phyloP scores from a whole-genome alignment of 2,797 vertebrate species.

The Pyrocephalus nanus region DNA sequence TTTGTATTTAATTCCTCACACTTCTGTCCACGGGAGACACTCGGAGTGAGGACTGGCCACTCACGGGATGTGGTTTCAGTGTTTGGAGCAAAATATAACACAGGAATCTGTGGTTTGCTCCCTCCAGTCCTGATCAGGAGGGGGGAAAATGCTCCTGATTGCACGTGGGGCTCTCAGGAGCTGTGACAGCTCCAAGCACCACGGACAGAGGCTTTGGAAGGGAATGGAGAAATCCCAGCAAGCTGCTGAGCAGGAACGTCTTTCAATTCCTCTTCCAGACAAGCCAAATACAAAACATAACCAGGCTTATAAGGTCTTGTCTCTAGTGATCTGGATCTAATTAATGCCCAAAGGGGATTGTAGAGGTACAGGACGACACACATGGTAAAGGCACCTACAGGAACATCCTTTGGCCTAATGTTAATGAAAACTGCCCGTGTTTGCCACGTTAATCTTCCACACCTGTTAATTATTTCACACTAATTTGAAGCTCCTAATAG shows the following conservation, averaged over 20 bases:
- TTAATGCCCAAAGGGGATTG: not conserved
- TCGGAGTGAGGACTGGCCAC: not conserved
- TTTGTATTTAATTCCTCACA: not conserved
- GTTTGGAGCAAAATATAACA: not conserved
- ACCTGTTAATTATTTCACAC: constrained; percentile 55
- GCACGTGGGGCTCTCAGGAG: rapidly evolving
- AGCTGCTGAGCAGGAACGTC: not conserved
- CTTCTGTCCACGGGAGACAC: not conserved
- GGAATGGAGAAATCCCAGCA: not conserved
- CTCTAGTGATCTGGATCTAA: not conserved
- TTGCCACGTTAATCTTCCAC: not conserved
- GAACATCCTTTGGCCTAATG: not conserved
- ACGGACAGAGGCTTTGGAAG: rapidly evolving
- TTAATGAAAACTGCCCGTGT: not conserved
- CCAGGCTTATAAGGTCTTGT: not conserved
- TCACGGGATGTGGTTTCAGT: no score
- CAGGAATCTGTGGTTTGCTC: not conserved
- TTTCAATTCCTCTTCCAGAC: not conserved
- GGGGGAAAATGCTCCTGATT: not conserved
- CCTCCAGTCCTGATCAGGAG: not conserved
- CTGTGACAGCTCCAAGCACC: not conserved
- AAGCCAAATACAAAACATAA: not conserved
- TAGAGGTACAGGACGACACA: not conserved
- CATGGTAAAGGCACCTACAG: not conserved
- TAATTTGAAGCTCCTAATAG: constrained; percentile 52